phyloP scores from a whole-genome alignment of 2,888 invertebrate species.

The Melanostoma scalare region DNA sequence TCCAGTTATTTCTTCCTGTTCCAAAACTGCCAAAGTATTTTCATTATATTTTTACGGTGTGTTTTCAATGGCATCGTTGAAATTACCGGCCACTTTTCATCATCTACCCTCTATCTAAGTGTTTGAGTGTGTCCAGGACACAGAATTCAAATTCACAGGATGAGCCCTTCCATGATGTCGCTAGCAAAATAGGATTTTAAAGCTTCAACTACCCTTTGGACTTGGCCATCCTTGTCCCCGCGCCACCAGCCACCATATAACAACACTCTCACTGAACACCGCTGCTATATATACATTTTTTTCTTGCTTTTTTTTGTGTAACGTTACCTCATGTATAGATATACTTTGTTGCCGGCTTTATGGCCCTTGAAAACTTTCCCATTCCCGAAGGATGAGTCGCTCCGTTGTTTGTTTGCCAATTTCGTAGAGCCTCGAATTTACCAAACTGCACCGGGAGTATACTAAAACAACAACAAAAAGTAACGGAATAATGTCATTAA shows the following conservation, averaged over 20 bases:
- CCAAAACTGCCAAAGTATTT: slow-evolving; percentile 57
- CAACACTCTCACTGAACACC: slow-evolving; percentile 5
- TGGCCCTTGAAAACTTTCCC: slow-evolving; percentile 53
- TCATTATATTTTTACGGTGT: slow-evolving; percentile 69
- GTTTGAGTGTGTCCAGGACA: slow-evolving; percentile 12
- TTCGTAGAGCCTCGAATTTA: slow-evolving; percentile 61
- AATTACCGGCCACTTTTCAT: slow-evolving; percentile 65
- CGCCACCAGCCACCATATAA: slow-evolving; percentile 12
- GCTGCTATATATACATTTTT: slow-evolving; percentile 5
- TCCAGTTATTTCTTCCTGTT: slow-evolving; percentile 28
- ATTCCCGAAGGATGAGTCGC: slow-evolving; percentile 51
- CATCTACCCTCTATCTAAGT: slow-evolving; percentile 52
- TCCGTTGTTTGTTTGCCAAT: slow-evolving; percentile 69
- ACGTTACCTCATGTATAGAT: not conserved
- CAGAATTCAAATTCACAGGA: slow-evolving; percentile 54
- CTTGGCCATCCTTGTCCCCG: slow-evolving; percentile 4
- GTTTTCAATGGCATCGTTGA: slow-evolving; percentile 67
- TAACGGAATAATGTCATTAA: slow-evolving; percentile 68
- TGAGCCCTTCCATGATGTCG: slow-evolving; percentile 31
- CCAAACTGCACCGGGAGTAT: slow-evolving; percentile 55
- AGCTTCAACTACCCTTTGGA: slow-evolving; percentile 56
- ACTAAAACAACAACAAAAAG: slow-evolving; percentile 44
- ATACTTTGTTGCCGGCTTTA: slow-evolving; percentile 56
- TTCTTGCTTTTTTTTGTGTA: slow-evolving; percentile 12
- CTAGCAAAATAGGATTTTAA: slow-evolving; percentile 52